Percentiles rank a stretch among this genome's conserved stretches.
Conservation (phyloP, 2,797 vertebrate genomes). For the Falco peregrinus region DNA sequence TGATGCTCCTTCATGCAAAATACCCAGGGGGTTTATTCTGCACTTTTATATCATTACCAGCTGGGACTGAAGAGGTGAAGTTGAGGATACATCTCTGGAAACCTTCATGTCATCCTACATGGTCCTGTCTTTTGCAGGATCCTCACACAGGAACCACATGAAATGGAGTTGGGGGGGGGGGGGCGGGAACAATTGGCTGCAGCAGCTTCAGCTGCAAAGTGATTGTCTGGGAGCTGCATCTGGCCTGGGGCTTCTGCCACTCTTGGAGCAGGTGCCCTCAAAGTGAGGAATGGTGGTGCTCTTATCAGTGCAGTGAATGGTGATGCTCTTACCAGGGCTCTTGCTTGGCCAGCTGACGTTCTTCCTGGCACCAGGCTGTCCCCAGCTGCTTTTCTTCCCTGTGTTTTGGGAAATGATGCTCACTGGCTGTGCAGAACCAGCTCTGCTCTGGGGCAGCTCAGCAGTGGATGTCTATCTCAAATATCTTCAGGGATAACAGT, state of each 20-base stretch:
- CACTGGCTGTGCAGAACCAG: background rate
- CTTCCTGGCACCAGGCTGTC: accelerated
- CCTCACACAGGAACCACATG: background rate
- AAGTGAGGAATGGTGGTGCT: background rate
- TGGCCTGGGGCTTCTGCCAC: background rate
- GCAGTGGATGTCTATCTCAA: background rate
- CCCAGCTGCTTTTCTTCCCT: background rate
- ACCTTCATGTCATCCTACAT: background rate
- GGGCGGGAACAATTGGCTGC: background rate
- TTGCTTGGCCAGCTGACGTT: background rate
- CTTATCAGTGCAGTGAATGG: background rate
- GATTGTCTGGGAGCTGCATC: accelerated
- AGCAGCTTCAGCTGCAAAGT: background rate
- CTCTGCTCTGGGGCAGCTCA: background rate
- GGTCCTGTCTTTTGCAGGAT: background rate
- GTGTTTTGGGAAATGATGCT: accelerated
- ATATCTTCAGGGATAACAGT: background rate
- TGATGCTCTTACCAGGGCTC: background rate
- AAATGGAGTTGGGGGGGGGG: background rate
- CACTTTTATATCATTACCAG: background rate
- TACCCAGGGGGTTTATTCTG: background rate
- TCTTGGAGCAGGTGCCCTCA: background rate
- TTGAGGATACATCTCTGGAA: background rate
- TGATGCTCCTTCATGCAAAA: background rate
- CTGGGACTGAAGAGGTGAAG: background rate